Percentiles rank a stretch among this genome's conserved stretches.
phyloP scores from a whole-genome alignment of 2,113 vertebrate species.

The Gadus macrocephalus region DNA sequence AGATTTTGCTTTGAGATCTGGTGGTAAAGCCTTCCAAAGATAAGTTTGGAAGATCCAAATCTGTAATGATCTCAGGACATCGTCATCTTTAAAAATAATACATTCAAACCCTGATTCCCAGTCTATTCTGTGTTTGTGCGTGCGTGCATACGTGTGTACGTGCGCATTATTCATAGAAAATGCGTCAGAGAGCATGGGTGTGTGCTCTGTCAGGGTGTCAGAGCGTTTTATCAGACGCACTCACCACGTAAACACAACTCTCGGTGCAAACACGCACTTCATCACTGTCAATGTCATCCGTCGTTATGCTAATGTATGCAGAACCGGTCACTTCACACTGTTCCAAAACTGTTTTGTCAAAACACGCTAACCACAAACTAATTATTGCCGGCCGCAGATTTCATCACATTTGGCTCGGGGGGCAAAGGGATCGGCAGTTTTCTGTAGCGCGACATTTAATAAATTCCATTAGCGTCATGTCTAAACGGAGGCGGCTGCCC shows the following conservation, averaged over 20 bases:
- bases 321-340: constrained; percentile 25
- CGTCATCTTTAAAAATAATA: no score
- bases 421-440: background rate
- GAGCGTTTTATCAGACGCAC: background rate
- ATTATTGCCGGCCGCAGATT: constrained; percentile 27
- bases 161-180: constrained; percentile 21
- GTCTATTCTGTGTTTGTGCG: background rate
- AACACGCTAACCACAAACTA: constrained; percentile 27
- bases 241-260: background rate
- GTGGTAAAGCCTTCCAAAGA: no score
- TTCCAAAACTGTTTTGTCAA: constrained; percentile 35
- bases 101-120: no score
- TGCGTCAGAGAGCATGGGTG: constrained; percentile 14
- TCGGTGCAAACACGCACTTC: constrained; percentile 42
- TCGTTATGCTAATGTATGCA: constrained; percentile 52
- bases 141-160: background rate
- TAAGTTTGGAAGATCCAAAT: no score
- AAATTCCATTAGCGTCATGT: constrained; percentile 30
- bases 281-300: constrained; percentile 33
- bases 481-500: constrained; percentile 12
- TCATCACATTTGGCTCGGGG: constrained; percentile 8
- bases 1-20: no score
- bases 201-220: background rate
- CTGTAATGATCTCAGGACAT: no score
- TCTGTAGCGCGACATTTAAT: constrained; percentile 21